These are phyloP conservation scores for Lerista edwardsae DNA, from an alignment of 2,797 vertebrate species.

Conservation along the genomic window DNA sequence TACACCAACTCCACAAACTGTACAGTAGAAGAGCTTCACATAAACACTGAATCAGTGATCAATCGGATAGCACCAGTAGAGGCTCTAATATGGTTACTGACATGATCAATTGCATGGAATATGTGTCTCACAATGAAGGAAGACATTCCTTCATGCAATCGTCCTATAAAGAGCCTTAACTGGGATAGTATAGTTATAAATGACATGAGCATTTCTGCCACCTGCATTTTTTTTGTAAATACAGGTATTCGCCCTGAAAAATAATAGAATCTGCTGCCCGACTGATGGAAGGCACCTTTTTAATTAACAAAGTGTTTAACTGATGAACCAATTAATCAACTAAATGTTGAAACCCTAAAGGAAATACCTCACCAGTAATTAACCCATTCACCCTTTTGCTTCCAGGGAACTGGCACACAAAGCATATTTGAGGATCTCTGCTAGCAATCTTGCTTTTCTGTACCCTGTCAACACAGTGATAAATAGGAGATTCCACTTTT, in stretches of 20 bases:
- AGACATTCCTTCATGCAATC: too few species aligned
- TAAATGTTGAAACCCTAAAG: background rate
- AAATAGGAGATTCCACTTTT: constrained; percentile 11
- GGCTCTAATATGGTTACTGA: too few species aligned
- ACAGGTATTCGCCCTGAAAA: background rate
- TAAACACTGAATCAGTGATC: too few species aligned
- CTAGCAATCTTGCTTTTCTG: constrained; percentile 1
- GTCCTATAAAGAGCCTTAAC: too few species aligned
- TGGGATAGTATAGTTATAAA: too few species aligned
- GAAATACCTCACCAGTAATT: constrained; percentile 12
- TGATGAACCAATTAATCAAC: background rate
- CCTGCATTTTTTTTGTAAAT: background rate
- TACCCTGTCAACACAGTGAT: constrained; percentile 16
- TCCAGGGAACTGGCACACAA: constrained; percentile 10
- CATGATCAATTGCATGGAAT: too few species aligned
- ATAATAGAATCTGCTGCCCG: background rate
- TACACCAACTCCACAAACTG: too few species aligned
- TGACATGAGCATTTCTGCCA: too few species aligned
- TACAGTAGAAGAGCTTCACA: too few species aligned
- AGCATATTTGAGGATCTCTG: constrained; percentile 21
- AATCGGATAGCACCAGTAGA: too few species aligned
- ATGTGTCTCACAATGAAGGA: too few species aligned
- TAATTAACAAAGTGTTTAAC: background rate
- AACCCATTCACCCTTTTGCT: constrained; percentile 18
- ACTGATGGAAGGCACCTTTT: background rate